A percentile compares a stretch with the other conserved stretches of the same genome.
Conservation (phyloP, 2,888 invertebrate genomes). For the Maniola hyperantus region DNA sequence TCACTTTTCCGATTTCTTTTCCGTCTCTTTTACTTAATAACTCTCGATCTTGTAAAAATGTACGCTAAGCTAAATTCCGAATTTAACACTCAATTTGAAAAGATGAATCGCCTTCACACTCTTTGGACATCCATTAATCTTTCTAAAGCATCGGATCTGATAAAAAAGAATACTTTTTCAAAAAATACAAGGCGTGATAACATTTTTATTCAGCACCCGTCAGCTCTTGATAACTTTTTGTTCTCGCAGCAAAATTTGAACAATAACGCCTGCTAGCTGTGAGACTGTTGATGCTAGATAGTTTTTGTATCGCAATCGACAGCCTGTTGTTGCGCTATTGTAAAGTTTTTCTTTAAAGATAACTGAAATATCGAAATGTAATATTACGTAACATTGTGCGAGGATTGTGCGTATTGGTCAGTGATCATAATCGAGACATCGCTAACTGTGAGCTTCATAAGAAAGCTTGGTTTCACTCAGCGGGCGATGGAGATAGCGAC, state of each 20-base stretch:
- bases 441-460: too few relatives aligned
- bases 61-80: background rate
- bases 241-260: background rate
- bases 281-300: background rate
- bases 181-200: slow-evolving; percentile 12
- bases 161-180: slow-evolving; percentile 2
- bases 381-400: too few relatives aligned
- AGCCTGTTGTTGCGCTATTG: too few relatives aligned
- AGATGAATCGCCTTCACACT: slow-evolving; percentile 9
- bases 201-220: slow-evolving; percentile 8
- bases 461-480: too few relatives aligned
- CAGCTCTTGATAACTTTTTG: slow-evolving; percentile 9
- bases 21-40: background rate
- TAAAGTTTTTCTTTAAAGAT: too few relatives aligned
- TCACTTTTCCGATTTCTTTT: too few relatives aligned
- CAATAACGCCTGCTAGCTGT: background rate
- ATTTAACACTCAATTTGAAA: slow-evolving; percentile 14
- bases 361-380: too few relatives aligned
- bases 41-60: background rate
- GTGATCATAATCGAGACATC: too few relatives aligned
- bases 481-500: too few relatives aligned
- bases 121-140: slow-evolving; percentile 17
- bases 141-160: slow-evolving; percentile 10
- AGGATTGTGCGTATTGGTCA: too few relatives aligned
- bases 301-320: too few relatives aligned